Conservation (phyloP, 2,888 invertebrate species). For the Sceliomorpha sp. region DNA sequence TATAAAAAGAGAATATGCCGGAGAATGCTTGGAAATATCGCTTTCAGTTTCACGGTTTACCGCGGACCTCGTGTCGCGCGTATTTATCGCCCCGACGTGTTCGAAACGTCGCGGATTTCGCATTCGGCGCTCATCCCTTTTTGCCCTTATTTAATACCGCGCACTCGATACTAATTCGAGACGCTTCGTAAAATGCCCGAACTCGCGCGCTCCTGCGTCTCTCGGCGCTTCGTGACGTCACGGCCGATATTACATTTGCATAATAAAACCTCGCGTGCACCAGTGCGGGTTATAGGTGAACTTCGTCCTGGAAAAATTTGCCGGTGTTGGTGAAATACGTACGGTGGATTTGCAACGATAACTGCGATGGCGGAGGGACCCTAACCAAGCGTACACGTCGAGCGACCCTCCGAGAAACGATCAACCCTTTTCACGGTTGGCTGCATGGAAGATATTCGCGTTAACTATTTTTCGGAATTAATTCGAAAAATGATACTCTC, state of each 20-base stretch:
- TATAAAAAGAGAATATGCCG: conserved; percentile 1
- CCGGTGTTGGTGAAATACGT: conserved; percentile 21
- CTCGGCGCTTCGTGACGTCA: conserved; percentile 59
- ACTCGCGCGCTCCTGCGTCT: conserved; percentile 33
- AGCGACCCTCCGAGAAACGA: conserved; percentile 36
- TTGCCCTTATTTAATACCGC: background rate
- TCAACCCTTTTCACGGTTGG: conserved; percentile 43
- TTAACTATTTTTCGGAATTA: conserved; percentile 55
- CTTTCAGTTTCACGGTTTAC: conserved; percentile 1
- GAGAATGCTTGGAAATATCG: background rate
- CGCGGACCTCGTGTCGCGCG: conserved; percentile 11
- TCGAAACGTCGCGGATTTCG: conserved; percentile 64
- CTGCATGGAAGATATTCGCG: conserved; percentile 59
- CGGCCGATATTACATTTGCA: conserved; percentile 72
- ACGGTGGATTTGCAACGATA: conserved; percentile 36
- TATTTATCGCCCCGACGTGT: conserved; percentile 68
- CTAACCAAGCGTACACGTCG: conserved; percentile 5
- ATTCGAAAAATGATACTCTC: conserved; percentile 24
- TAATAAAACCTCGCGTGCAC: conserved; percentile 72
- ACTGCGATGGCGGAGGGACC: conserved; percentile 17
- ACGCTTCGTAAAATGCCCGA: conserved; percentile 29
- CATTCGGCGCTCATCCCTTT: conserved; percentile 15
- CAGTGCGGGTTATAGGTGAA: conserved; percentile 25
- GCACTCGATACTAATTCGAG: conserved; percentile 27
- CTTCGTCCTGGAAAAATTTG: conserved; percentile 40